Percentiles rank a stretch among this genome's conserved stretches.
Conservation (phyloP, 2,888 invertebrate species). For the Melanotus villosus region DNA sequence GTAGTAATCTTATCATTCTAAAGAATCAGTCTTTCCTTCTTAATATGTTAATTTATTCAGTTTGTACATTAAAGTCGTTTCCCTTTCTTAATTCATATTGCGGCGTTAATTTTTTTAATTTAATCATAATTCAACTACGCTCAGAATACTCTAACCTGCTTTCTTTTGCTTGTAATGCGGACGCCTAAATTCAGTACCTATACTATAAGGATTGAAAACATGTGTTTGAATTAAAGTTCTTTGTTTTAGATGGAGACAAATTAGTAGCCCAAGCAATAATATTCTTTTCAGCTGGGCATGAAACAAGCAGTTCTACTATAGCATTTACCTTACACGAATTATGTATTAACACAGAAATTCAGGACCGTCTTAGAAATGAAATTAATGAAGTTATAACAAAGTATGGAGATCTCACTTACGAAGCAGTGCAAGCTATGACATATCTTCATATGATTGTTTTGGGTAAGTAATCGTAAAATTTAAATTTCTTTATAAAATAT, state of each 20-base stretch:
- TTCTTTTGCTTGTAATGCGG: background rate
- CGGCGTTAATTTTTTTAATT: too few relatives aligned
- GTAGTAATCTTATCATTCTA: constrained; percentile 3
- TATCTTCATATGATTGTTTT: constrained; percentile 70
- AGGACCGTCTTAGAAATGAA: constrained; percentile 68
- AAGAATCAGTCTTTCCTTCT: too few relatives aligned
- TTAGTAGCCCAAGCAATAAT: constrained; percentile 68
- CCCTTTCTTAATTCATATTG: too few relatives aligned
- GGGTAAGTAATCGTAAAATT: constrained; percentile 58
- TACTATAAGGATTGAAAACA: too few relatives aligned
- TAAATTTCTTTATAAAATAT: background rate
- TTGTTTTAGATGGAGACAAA: constrained; percentile 59
- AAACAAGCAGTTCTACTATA: constrained; percentile 70
- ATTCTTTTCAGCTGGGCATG: constrained; percentile 71
- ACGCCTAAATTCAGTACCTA: too few relatives aligned
- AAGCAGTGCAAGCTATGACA: constrained; percentile 68
- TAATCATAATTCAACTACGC: too few relatives aligned
- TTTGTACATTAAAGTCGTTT: too few relatives aligned
- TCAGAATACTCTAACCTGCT: too few relatives aligned
- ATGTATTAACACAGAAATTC: constrained; percentile 67
- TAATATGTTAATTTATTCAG: too few relatives aligned
- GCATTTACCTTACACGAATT: constrained; percentile 68
- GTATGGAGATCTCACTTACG: constrained; percentile 66
- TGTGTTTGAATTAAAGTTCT: too few relatives aligned
- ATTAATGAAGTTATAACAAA: constrained; percentile 61